A percentile compares a stretch with the other conserved stretches of the same genome.
phyloP scores from a whole-genome alignment of 2,888 invertebrate species.

The Ethmia dodecea region DNA sequence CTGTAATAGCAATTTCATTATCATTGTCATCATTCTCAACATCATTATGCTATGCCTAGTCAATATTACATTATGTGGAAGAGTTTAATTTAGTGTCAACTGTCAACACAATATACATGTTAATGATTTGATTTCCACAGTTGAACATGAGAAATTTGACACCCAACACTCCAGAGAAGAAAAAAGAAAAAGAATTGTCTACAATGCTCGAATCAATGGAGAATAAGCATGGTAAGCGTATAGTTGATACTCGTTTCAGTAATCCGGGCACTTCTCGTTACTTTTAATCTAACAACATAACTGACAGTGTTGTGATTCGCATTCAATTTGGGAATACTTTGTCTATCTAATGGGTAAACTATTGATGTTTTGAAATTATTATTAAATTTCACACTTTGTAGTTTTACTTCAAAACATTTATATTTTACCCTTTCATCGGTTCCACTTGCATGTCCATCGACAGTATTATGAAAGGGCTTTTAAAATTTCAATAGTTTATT shows the following conservation, averaged over 20 bases:
- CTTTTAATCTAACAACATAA: constrained; percentile 13
- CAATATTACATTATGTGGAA: no score
- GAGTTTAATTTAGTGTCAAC: no score
- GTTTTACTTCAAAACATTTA: constrained; percentile 66
- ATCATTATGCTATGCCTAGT: no score
- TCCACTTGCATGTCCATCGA: constrained; percentile 60
- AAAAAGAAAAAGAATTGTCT: constrained; percentile 83
- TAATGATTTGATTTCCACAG: constrained; percentile 41
- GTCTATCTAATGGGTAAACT: constrained; percentile 68
- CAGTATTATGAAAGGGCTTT: constrained; percentile 64
- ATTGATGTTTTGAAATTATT: constrained; percentile 70
- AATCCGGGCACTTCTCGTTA: constrained; percentile 16
- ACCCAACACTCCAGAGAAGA: constrained; percentile 79
- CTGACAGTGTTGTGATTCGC: constrained; percentile 6
- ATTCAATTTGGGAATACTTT: constrained; percentile 5
- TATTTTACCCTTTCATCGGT: constrained; percentile 75
- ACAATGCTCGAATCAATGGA: constrained; percentile 88
- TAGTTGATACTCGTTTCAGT: no score
- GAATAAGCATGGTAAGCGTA: constrained; percentile 86
- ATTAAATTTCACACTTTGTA: neutral
- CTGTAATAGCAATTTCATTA: no score
- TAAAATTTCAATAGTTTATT: constrained; percentile 81
- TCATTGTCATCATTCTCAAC: no score
- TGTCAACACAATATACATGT: no score
- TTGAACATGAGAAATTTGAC: constrained; percentile 79